Percentiles rank a stretch among this genome's conserved stretches.
These are phyloP conservation scores for Platichthys flesus DNA, from an alignment of 2,113 vertebrate species.

Conservation along the genomic window DNA sequence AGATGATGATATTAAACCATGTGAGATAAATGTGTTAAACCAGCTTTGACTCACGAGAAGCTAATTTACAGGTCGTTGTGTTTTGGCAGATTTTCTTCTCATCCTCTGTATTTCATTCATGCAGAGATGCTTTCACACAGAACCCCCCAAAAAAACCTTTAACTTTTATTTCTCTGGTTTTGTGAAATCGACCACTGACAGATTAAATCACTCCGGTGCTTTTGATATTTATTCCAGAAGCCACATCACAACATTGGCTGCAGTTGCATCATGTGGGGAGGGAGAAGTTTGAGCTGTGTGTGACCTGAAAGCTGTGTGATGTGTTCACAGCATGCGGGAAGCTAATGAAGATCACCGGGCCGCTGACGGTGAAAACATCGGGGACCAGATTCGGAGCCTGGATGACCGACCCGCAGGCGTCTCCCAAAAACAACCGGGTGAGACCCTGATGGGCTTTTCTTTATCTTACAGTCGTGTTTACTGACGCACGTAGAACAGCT, in stretches of 20 bases:
- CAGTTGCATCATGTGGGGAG: conserved; percentile 9
- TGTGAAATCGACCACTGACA: neutral
- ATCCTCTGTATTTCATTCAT: neutral
- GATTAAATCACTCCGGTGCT: neutral
- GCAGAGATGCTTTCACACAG: neutral
- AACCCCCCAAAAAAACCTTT: neutral
- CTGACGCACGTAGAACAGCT: conserved; percentile 3
- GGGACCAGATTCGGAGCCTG: conserved; percentile 98
- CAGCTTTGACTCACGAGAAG: too few species aligned
- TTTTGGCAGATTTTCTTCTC: too few species aligned
- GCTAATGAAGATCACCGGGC: conserved; percentile 98
- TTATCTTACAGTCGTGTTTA: neutral
- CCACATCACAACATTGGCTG: conserved; percentile 53
- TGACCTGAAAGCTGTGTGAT: conserved; percentile 37
- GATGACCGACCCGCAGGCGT: conserved; percentile 96
- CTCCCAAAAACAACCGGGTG: conserved; percentile 92
- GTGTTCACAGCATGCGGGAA: conserved; percentile 91
- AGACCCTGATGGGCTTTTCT: conserved; percentile 20
- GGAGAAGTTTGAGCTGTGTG: conserved; percentile 14
- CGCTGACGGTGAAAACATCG: conserved; percentile 95
- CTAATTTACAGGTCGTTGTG: neutral
- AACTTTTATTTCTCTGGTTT: neutral
- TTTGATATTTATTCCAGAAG: conserved; percentile 29
- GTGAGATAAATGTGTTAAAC: neutral
- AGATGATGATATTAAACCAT: conserved; percentile 45